Evolutionary conservation across 2,888 invertebrate species (phyloP), one percentile per base, ranked within the genome.

Genomic region (Pollenia labialis): DNA sequence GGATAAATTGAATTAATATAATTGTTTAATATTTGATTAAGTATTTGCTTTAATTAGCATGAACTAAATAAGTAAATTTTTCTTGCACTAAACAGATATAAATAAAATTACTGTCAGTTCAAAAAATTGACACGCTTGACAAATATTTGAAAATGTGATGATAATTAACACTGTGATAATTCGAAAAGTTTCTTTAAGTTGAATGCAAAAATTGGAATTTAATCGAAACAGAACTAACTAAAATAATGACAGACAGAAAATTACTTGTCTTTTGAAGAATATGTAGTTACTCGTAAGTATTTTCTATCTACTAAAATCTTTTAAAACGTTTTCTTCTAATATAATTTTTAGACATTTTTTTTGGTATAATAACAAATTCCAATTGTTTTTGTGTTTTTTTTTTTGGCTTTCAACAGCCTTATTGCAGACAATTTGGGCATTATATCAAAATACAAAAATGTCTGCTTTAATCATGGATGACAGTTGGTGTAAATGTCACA

Each of bases 401-500:
- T 64, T 64, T 16, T 18, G 50, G 11, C 16, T 40, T 52, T 69
- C 12, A 68, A 50, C 68, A 32, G 32, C 40, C 50, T 32, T 16
- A n/a, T 69, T 46, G 68, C 52, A 62, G 48, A 42, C 40, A n/a
- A 12, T 71, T 71, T 71, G 40, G 10, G 42, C 42, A 71, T 54
- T 52, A 71, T 54, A 54, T 54, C 32, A 4, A 32, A 32, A 4
- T 0, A 32, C 32, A 32, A 32, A 4, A 32, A 6, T 32, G 4
- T 32, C 6, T 32, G 32, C 32, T 32, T 32, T 62, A 62, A 62
- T 62, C 18, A 44, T 64, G 62, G 62, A 10, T 44, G 62, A 64
- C 62, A 64, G 44, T 64, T 64, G 44, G 62, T 64, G 62, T 18
- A 64, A 64, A 64, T 64, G 62, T 64, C 62, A 64, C 16, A 64